Evolutionary conservation across 2,888 invertebrate species (phyloP).

Genomic region (Andrena minutula): DNA sequence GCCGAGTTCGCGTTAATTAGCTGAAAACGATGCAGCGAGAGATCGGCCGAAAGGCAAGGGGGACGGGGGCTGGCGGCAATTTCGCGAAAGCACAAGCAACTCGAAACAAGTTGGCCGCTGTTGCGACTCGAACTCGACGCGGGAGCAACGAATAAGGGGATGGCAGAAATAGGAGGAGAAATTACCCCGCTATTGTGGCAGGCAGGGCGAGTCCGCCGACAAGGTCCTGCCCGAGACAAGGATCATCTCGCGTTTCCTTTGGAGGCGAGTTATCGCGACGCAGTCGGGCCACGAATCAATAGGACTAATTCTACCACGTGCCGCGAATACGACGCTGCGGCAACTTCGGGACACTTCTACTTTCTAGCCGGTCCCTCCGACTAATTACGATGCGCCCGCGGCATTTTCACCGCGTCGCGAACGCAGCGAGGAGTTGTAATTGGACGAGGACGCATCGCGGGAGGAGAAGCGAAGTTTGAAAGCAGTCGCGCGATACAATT

Average conservation of each 20-base stretch:
- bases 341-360: conserved; percentile 45
- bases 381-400: conserved; percentile 46
- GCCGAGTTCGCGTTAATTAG: conserved; percentile 22
- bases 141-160: conserved; percentile 2
- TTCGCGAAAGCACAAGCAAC: conserved; percentile 46
- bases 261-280: conserved; percentile 59
- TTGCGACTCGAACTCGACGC: conserved; percentile 20
- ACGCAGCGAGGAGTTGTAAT: conserved; percentile 24
- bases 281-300: conserved; percentile 60
- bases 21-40: conserved; percentile 22
- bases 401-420: conserved; percentile 20
- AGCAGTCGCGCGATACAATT: conserved; percentile 20
- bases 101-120: conserved; percentile 50
- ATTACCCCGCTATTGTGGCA: conserved; percentile 67
- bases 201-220: conserved; percentile 24
- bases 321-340: conserved; percentile 39
- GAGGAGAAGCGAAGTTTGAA: conserved; percentile 19
- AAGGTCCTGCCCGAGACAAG: conserved; percentile 19
- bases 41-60: conserved; percentile 33
- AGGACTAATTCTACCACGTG: conserved; percentile 64
- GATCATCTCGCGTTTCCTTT: conserved; percentile 56
- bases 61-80: conserved; percentile 36
- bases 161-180: conserved; percentile 49
- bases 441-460: conserved; percentile 33
- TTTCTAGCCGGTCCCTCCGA: conserved; percentile 40